These are phyloP conservation scores for Podiceps cristatus DNA, from an alignment of 2,113 vertebrate genomes.

Conservation along the genomic window DNA sequence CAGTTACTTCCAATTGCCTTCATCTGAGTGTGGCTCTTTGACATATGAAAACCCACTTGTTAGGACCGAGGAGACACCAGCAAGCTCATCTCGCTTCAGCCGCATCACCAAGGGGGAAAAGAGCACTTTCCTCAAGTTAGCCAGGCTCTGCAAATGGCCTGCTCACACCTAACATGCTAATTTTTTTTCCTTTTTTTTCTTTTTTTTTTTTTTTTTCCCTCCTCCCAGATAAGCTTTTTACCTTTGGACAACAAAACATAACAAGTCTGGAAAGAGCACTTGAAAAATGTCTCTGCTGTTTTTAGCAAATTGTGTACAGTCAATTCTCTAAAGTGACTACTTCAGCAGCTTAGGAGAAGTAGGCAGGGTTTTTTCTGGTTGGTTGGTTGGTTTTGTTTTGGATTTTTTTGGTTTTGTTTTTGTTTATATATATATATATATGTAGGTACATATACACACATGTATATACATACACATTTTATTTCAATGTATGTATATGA, in stretches of 20 bases:
- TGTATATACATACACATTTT: neutral
- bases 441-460: fast-evolving
- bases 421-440: too few species aligned
- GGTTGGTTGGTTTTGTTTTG: neutral
- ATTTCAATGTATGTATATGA: neutral
- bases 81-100: neutral
- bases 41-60: constrained; percentile 50
- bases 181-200: neutral
- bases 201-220: neutral
- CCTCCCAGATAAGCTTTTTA: neutral
- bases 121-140: neutral
- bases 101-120: neutral
- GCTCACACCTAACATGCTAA: neutral
- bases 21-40: constrained; percentile 59
- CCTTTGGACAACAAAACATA: neutral
- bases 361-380: neutral
- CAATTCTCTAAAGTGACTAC: neutral
- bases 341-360: neutral
- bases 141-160: neutral
- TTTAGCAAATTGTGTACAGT: neutral
- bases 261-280: neutral
- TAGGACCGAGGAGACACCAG: neutral
- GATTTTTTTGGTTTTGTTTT: neutral
- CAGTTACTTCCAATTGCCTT: constrained; percentile 63
- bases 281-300: neutral